Evolutionary conservation across 1,140 invertebrate species (phyloP).

Genomic region (Holcopasites calliopsidis): DNA sequence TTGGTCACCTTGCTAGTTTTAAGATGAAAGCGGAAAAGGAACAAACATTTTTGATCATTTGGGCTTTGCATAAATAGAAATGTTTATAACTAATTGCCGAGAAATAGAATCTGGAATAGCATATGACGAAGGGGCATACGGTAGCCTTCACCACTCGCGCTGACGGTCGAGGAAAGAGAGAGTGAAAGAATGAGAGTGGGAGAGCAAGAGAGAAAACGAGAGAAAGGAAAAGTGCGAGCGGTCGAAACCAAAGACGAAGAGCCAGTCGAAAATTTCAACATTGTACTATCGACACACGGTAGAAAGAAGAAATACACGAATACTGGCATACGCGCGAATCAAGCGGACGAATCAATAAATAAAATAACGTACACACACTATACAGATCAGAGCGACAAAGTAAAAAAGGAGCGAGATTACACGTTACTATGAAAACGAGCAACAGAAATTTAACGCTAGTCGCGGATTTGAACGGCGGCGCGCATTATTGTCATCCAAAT

Average conservation of each 20-base stretch:
- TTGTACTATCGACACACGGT: not conserved
- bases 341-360: slow-evolving; percentile 22
- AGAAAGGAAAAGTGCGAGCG: slow-evolving; percentile 56
- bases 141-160: slow-evolving; percentile 34
- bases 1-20: slow-evolving; percentile 23
- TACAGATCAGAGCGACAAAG: not conserved
- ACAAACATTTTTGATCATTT: slow-evolving; percentile 1
- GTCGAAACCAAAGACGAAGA: slow-evolving; percentile 24
- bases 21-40: not conserved
- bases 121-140: not conserved
- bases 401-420: slow-evolving; percentile 2
- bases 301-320: not conserved
- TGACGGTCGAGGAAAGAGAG: slow-evolving; percentile 40
- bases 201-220: slow-evolving; percentile 61
- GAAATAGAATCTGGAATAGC: not conserved
- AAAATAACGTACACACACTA: slow-evolving; percentile 1
- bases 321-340: slow-evolving; percentile 22
- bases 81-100: not conserved
- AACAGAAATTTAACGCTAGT: slow-evolving; percentile 26
- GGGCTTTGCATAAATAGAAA: not conserved
- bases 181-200: slow-evolving; percentile 38
- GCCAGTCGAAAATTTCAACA: not conserved
- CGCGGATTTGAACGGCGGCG: slow-evolving; percentile 50
- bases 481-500: slow-evolving; percentile 62
- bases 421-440: slow-evolving; percentile 13